Percentiles rank a stretch among this genome's conserved stretches.
These are phyloP conservation scores for Drosophila bunnanda DNA, from an alignment of 2,888 invertebrate species.

Conservation along the genomic window DNA sequence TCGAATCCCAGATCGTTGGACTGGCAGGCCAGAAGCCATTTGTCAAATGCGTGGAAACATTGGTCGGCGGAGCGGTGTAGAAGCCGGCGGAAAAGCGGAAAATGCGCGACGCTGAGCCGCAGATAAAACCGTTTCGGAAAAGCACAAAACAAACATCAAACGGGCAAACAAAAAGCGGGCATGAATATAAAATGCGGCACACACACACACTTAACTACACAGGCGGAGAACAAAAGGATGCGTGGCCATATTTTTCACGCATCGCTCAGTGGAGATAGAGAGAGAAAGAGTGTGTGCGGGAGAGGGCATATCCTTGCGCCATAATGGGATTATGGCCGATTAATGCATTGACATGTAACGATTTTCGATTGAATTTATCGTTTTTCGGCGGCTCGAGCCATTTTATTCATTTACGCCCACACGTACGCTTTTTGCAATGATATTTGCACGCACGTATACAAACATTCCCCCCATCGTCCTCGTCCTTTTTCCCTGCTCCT, in stretches of 20 bases:
- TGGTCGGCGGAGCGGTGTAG: slow-evolving; percentile 7
- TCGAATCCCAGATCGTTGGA: slow-evolving; percentile 66
- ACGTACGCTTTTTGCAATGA: slow-evolving; percentile 71
- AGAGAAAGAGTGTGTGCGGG: slow-evolving; percentile 10
- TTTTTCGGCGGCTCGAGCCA: slow-evolving; percentile 81
- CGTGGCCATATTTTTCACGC: slow-evolving; percentile 81
- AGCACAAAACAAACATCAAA: slow-evolving; percentile 82
- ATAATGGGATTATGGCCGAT: slow-evolving; percentile 85
- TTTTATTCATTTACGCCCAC: slow-evolving; percentile 82
- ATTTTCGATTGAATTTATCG: slow-evolving; percentile 85
- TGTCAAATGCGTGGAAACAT: slow-evolving; percentile 77
- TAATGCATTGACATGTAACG: slow-evolving; percentile 85
- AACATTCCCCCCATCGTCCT: slow-evolving; percentile 7
- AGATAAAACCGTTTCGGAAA: slow-evolving; percentile 80
- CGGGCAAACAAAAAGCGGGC: slow-evolving; percentile 73
- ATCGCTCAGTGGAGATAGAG: slow-evolving; percentile 38
- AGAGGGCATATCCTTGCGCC: slow-evolving; percentile 80
- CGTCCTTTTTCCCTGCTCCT: not conserved
- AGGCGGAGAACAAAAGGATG: slow-evolving; percentile 68
- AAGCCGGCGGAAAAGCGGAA: slow-evolving; percentile 41
- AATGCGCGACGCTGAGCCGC: slow-evolving; percentile 78
- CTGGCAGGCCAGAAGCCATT: slow-evolving; percentile 81
- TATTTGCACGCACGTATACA: slow-evolving; percentile 65
- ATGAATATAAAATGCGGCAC: slow-evolving; percentile 54
- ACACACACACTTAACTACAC: slow-evolving; percentile 40